Percentiles rank a stretch among this genome's conserved stretches.
These are phyloP conservation scores for Ceyx erithaca DNA, from an alignment of 2,797 vertebrate species.

Conservation along the genomic window DNA sequence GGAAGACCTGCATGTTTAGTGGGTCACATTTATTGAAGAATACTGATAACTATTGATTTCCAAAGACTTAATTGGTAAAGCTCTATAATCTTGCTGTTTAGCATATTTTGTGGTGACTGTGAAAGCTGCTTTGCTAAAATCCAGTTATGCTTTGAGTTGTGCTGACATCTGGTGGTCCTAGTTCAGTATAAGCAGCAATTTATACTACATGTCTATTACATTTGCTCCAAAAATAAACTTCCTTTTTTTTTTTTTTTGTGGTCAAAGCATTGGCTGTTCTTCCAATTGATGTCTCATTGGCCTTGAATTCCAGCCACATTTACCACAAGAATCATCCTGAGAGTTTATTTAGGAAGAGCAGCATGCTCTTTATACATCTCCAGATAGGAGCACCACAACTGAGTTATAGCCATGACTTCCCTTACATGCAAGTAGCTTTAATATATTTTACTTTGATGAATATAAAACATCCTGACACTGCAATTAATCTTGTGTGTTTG, in stretches of 20 bases:
- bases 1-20: neutral
- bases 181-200: neutral
- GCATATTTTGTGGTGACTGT: neutral
- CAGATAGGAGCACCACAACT: neutral
- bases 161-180: constrained; percentile 73
- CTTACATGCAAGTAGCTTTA: neutral
- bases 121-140: neutral
- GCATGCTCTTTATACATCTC: neutral
- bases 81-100: neutral
- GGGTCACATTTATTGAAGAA: neutral
- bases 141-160: neutral
- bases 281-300: neutral
- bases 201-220: neutral
- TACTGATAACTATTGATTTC: neutral
- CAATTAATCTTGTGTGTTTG: neutral
- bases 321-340: neutral
- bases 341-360: neutral
- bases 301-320: neutral
- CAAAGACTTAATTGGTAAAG: neutral
- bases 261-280: neutral
- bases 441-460: neutral
- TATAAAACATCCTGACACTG: neutral
- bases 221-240: neutral
- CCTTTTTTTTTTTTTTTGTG: fast-evolving
- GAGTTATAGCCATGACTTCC: neutral